Percentiles rank a stretch among this genome's conserved stretches.
Evolutionary conservation across 1,140 invertebrate species (phyloP).

Genomic region (Achroia grisella): DNA sequence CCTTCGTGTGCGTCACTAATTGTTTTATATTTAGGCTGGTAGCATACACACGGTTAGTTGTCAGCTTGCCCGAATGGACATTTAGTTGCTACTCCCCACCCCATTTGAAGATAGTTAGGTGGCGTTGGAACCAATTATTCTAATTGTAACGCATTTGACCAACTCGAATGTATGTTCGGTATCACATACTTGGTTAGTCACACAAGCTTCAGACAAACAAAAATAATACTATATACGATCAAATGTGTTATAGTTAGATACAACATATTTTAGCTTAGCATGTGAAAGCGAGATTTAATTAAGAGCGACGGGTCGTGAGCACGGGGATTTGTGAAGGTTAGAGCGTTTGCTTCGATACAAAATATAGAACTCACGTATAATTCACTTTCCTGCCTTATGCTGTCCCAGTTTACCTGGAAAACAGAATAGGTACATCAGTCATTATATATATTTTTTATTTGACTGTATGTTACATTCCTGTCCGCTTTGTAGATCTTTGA

Average conservation of each 20-base stretch:
- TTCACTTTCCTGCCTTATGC: slow-evolving; percentile 71
- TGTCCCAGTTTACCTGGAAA: slow-evolving; percentile 72
- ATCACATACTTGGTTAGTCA: too few relatives aligned
- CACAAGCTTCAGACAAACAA: too few relatives aligned
- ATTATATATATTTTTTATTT: slow-evolving; percentile 18
- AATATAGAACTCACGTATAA: slow-evolving; percentile 65
- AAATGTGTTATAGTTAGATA: slow-evolving; percentile 4
- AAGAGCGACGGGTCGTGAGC: slow-evolving; percentile 21
- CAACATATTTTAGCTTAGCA: slow-evolving; percentile 11
- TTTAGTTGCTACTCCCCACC: too few relatives aligned
- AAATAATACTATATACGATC: not conserved
- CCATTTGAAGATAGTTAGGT: too few relatives aligned
- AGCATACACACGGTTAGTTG: too few relatives aligned
- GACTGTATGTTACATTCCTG: slow-evolving; percentile 25
- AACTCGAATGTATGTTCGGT: too few relatives aligned
- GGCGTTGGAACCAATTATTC: too few relatives aligned
- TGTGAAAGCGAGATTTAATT: slow-evolving; percentile 26
- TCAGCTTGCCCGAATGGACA: too few relatives aligned
- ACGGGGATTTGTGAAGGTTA: slow-evolving; percentile 20
- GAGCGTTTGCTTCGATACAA: slow-evolving; percentile 29
- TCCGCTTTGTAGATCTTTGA: too few relatives aligned
- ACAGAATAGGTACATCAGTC: slow-evolving; percentile 43
- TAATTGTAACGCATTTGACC: too few relatives aligned
- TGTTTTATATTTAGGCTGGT: too few relatives aligned
- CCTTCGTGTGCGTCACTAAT: too few relatives aligned